These are phyloP conservation scores for Lichenostomus cassidix DNA, from an alignment of 2,113 vertebrate species.

Conservation along the genomic window DNA sequence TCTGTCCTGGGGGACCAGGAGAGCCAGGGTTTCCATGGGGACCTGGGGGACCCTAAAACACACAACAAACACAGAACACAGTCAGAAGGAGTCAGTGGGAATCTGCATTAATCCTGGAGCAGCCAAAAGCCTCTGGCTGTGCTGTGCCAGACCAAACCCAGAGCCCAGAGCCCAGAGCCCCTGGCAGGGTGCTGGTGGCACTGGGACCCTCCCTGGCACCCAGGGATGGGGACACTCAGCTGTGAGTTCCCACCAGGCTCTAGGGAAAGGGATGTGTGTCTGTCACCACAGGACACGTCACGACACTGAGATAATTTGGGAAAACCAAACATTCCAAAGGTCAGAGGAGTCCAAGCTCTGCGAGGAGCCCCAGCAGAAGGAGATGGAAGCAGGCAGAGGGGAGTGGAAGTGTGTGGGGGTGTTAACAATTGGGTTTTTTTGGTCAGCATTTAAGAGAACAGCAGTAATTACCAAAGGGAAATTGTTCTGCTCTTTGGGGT, in stretches of 20 bases:
- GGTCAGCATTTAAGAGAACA: background rate
- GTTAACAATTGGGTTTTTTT: background rate
- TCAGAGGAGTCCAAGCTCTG: background rate
- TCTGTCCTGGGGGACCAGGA: conserved; percentile 83
- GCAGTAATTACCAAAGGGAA: background rate
- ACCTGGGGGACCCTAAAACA: conserved; percentile 86
- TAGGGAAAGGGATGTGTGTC: accelerated
- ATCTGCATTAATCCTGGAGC: accelerated
- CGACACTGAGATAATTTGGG: background rate
- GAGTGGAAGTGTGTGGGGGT: accelerated
- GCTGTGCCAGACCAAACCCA: background rate
- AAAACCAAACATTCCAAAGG: background rate
- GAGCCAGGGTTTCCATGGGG: conserved; percentile 91
- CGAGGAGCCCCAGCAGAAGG: background rate
- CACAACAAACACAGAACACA: conserved; percentile 3
- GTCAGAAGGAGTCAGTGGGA: background rate
- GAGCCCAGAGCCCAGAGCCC: background rate
- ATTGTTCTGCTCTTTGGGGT: background rate
- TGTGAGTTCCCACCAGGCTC: background rate
- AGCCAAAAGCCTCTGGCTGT: background rate
- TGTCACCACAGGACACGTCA: background rate
- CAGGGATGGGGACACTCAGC: accelerated
- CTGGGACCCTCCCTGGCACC: accelerated
- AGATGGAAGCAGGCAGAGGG: background rate
- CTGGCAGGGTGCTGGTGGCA: background rate